Percentiles rank a stretch among this genome's conserved stretches.
Conservation (phyloP, 2,113 vertebrate species). For the Cyrtonyx montezumae region DNA sequence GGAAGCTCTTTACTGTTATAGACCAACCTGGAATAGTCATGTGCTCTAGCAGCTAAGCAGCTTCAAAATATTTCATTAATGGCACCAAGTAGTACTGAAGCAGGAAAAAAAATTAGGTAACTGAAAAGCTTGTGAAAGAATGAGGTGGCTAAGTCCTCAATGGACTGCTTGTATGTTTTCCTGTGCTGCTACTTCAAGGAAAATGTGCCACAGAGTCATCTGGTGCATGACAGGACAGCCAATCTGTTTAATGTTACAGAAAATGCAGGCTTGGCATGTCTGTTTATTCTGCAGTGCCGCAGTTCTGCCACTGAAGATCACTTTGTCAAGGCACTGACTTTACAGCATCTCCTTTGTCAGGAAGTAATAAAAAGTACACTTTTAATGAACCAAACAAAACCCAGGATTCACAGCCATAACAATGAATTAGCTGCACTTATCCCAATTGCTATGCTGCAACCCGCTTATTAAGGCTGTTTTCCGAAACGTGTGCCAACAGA, state of each 20-base stretch:
- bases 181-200: neutral
- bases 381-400: neutral
- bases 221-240: neutral
- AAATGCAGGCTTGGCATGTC: neutral
- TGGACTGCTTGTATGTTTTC: neutral
- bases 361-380: neutral
- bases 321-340: neutral
- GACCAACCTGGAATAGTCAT: neutral
- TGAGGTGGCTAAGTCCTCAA: neutral
- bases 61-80: neutral
- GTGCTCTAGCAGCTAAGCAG: neutral
- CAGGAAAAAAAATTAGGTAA: neutral
- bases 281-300: fast-evolving
- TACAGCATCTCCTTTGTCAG: neutral
- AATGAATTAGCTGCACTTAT: neutral
- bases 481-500: neutral
- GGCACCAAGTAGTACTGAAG: neutral
- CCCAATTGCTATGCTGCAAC: neutral
- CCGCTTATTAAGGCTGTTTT: neutral
- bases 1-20: neutral
- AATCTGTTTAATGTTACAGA: neutral
- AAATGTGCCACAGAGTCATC: neutral
- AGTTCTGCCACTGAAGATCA: neutral
- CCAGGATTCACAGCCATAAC: neutral
- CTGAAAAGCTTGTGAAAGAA: neutral